phyloP scores from a whole-genome alignment of 2,888 invertebrate species.

The Rhagonycha fulva region DNA sequence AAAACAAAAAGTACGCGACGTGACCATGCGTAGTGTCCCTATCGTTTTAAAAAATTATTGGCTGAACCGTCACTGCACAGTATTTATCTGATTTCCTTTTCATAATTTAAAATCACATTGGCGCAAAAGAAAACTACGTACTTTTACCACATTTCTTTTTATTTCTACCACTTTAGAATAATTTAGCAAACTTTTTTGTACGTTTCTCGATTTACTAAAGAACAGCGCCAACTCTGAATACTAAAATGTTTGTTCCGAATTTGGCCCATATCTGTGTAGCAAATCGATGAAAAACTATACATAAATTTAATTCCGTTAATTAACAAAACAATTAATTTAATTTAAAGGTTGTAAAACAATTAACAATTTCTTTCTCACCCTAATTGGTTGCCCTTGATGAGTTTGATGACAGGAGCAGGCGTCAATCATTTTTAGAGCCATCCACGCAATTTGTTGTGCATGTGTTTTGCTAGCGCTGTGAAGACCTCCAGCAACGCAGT shows the following conservation, averaged over 20 bases:
- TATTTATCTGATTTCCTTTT: neutral
- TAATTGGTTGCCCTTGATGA: constrained; percentile 89
- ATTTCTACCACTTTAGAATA: neutral
- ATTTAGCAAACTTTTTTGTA: neutral
- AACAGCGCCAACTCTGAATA: neutral
- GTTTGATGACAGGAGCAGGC: constrained; percentile 86
- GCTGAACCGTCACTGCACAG: neutral
- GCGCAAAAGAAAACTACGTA: neutral
- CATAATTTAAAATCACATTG: neutral
- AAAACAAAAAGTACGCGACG: too few species aligned
- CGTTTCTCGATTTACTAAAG: neutral
- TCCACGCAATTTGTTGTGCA: constrained; percentile 95
- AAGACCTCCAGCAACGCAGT: constrained; percentile 92
- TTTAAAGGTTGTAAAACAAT: neutral
- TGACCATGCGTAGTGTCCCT: too few species aligned
- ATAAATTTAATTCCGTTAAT: neutral
- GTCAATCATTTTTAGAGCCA: constrained; percentile 93
- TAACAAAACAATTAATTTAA: neutral
- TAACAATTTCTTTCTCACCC: constrained; percentile 59
- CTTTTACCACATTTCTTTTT: neutral
- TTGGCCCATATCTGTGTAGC: neutral
- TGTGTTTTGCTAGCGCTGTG: constrained; percentile 86
- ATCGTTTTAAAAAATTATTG: neutral
- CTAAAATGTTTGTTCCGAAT: neutral
- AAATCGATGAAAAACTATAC: neutral